Conservation (phyloP, 2,888 invertebrate species). For the Hypercompe scribonia region DNA sequence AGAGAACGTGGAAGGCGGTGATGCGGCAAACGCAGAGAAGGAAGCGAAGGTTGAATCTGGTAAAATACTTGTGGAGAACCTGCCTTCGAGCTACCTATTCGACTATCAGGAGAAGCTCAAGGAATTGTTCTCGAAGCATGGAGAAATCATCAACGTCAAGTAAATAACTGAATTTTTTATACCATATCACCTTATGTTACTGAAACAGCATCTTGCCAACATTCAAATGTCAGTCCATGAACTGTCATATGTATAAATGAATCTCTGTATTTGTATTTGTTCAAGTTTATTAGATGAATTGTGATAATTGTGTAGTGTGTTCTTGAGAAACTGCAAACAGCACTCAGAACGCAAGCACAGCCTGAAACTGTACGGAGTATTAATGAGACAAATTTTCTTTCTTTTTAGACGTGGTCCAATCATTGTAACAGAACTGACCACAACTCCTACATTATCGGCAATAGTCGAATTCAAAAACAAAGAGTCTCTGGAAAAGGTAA, state of each 20-base stretch:
- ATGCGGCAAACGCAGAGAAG: slow-evolving; percentile 66
- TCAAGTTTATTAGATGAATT: slow-evolving; percentile 42
- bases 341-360: slow-evolving; percentile 65
- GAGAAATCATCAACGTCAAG: slow-evolving; percentile 78
- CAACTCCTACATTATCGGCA: slow-evolving; percentile 86
- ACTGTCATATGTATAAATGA: slow-evolving; percentile 45
- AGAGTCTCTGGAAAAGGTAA: slow-evolving; percentile 86
- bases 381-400: slow-evolving; percentile 84
- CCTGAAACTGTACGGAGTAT: slow-evolving; percentile 71
- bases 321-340: slow-evolving; percentile 67
- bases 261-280: slow-evolving; percentile 54
- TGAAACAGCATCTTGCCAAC: slow-evolving; percentile 67
- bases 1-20: slow-evolving; percentile 61
- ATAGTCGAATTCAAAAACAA: slow-evolving; percentile 87
- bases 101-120: slow-evolving; percentile 84
- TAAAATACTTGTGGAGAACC: slow-evolving; percentile 82
- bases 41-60: slow-evolving; percentile 83
- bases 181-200: slow-evolving; percentile 13
- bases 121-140: slow-evolving; percentile 81
- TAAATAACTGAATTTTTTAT: slow-evolving; percentile 58
- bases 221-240: slow-evolving; percentile 84
- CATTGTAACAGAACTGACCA: slow-evolving; percentile 87
- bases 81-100: slow-evolving; percentile 80
- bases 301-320: slow-evolving; percentile 55
- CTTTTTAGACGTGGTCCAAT: slow-evolving; percentile 87